Evolutionary conservation across 2,888 invertebrate genomes (phyloP), one percentile per base, ranked within the genome.

Genomic region (Tethea ocularis): DNA sequence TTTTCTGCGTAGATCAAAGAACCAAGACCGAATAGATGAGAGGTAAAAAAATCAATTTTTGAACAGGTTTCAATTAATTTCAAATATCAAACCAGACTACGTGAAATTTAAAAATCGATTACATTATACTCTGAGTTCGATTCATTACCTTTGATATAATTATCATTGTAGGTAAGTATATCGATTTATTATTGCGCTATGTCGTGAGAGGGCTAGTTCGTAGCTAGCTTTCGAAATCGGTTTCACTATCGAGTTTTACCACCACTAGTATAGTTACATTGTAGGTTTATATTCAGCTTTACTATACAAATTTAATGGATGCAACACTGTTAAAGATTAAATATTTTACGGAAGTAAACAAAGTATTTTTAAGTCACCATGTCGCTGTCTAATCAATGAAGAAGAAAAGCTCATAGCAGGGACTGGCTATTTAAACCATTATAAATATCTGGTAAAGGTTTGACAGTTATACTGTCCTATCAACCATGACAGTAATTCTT

Each of bases 191-290:
- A 63, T 58, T 63, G 20, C 46, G 52, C 53, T 59, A 33, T 8
- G 52, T 46, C 51, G n/a, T 53, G 51, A 64, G 56, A 68, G 71
- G 71, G 68, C 64, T 67, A 67, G 26, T 70, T 64, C 62, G 67
- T 59, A 68, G 24, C 59, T 59, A 61, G 59, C 71, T 71, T 71
- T 73, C 71, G 71, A 71, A 71, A 71, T 71, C 71, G 59, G 69
- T 73, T 71, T 73, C 71, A 68, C 71, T 73, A 64, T 71, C 52
- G 46, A 46, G 46, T 26, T 57, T 57, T 51, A 56, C 56, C 46
- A 46, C 20, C 20, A 46, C 46, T n/a, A 41, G 15, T 46, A 1
- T 46, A 10, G 46, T 46, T 46, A 46, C 46, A 46, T 20, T 46
- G 46, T 46, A 20, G 46, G n/a, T 46, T 46, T 46, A 20, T 15